Conservation (phyloP, 2,888 invertebrate species). For the Mechanitis messenoides region DNA sequence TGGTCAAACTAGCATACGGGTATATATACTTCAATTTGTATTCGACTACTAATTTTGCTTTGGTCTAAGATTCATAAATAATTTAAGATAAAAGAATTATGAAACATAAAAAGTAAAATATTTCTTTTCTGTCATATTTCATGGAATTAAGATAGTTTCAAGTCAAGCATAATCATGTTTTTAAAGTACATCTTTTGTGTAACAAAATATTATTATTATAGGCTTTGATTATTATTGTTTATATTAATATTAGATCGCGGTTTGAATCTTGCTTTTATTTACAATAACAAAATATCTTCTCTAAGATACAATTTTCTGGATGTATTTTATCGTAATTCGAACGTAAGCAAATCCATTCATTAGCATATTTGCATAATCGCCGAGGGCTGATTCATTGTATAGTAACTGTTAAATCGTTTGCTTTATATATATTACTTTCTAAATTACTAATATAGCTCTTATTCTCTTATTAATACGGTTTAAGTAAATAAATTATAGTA, state of each 20-base stretch:
- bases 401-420: conserved; percentile 40
- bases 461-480: neutral
- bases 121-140: too few species aligned
- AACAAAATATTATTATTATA: too few species aligned
- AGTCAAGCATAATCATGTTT: too few species aligned
- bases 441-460: conserved; percentile 13
- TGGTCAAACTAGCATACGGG: conserved; percentile 20
- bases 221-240: too few species aligned
- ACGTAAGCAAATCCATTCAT: conserved; percentile 57
- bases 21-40: conserved; percentile 10
- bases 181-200: too few species aligned
- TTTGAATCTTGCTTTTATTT: neutral
- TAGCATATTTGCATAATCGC: conserved; percentile 65
- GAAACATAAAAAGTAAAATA: too few species aligned
- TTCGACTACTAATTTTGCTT: neutral
- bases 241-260: neutral
- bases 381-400: conserved; percentile 60
- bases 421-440: conserved; percentile 1
- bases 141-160: too few species aligned
- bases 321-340: conserved; percentile 48
- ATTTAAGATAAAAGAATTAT: too few species aligned
- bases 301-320: conserved; percentile 31
- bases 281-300: conserved; percentile 16
- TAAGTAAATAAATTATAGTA: too few species aligned
- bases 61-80: too few species aligned